Conservation (phyloP, 2,888 invertebrate genomes). For the Seladonia tumulorum region DNA sequence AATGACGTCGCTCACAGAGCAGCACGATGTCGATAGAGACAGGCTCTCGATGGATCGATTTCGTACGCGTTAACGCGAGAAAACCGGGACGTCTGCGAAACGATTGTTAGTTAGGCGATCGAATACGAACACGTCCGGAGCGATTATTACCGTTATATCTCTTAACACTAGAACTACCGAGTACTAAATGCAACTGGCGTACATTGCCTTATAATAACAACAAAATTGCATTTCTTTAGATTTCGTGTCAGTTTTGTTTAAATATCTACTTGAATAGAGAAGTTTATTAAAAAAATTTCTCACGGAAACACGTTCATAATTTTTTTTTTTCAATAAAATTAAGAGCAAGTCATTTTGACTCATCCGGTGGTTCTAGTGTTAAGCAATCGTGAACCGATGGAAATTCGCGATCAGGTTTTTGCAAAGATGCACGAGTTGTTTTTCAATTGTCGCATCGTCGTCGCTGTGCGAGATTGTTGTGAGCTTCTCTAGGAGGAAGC, state of each 20-base stretch:
- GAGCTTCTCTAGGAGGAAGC: neutral
- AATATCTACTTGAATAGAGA: no score
- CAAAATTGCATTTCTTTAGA: no score
- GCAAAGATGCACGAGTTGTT: neutral
- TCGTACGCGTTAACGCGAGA: neutral
- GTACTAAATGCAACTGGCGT: no score
- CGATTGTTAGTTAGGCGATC: neutral
- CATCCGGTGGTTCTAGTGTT: no score
- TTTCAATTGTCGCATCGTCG: neutral
- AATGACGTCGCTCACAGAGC: conserved; percentile 58
- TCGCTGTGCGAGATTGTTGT: neutral
- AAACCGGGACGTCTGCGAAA: neutral
- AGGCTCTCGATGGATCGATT: conserved; percentile 22
- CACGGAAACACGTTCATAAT: no score
- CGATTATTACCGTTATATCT: neutral
- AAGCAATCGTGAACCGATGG: neutral
- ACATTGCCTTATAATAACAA: no score
- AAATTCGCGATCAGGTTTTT: neutral
- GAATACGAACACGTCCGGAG: neutral
- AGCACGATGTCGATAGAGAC: neutral
- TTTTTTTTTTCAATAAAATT: no score
- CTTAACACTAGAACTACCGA: no score
- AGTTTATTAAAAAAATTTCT: no score
- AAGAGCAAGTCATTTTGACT: no score
- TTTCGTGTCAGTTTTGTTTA: no score